These are phyloP conservation scores for Hiodon alosoides DNA, from an alignment of 2,113 vertebrate species.

Conservation along the genomic window DNA sequence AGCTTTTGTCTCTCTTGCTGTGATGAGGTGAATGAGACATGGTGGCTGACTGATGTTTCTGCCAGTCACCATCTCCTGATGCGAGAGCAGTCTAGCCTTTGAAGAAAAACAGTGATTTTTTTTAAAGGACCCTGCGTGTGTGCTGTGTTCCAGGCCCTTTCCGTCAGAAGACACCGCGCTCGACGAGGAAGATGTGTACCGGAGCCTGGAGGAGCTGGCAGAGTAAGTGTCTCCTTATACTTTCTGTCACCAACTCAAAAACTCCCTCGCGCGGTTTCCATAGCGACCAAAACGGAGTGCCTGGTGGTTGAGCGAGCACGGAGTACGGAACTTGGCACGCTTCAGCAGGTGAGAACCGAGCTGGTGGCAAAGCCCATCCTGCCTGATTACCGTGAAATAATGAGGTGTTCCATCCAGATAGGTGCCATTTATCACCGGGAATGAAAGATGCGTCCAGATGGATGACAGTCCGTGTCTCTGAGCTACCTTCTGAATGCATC, in stretches of 20 bases:
- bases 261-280: slow-evolving; percentile 50
- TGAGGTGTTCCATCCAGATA: slow-evolving; percentile 45
- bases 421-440: slow-evolving; percentile 49
- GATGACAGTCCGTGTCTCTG: not conserved
- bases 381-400: slow-evolving; percentile 56
- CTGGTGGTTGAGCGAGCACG: not conserved
- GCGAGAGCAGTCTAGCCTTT: too few relatives aligned
- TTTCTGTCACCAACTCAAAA: not conserved
- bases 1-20: too few relatives aligned
- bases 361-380: slow-evolving; percentile 38
- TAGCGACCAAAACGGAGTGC: slow-evolving; percentile 36
- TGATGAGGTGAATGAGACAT: too few relatives aligned
- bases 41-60: too few relatives aligned
- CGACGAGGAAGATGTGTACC: slow-evolving; percentile 90
- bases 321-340: not conserved
- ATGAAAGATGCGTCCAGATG: slow-evolving; percentile 5
- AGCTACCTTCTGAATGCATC: slow-evolving; percentile 20
- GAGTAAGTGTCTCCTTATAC: slow-evolving; percentile 73
- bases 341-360: slow-evolving; percentile 15
- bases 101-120: too few relatives aligned
- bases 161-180: slow-evolving; percentile 89
- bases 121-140: slow-evolving; percentile 23
- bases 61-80: too few relatives aligned
- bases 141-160: slow-evolving; percentile 72
- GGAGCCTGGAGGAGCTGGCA: slow-evolving; percentile 93